A percentile compares a stretch with the other conserved stretches of the same genome.
Conservation (phyloP, 2,113 vertebrate genomes). For the Macaca fascicularis region DNA sequence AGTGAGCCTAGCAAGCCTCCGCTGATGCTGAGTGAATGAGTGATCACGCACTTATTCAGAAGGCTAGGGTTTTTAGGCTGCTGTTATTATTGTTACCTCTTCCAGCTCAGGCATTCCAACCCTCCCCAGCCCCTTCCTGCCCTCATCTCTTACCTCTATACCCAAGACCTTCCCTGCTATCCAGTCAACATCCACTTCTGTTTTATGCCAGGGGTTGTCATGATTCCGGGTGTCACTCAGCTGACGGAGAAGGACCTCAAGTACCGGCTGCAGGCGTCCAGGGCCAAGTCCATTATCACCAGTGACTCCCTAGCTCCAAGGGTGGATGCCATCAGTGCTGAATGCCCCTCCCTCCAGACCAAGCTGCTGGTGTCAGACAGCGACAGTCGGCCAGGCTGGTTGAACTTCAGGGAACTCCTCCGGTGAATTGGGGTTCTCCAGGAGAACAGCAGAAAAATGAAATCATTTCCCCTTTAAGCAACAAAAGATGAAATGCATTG, state of each 20-base stretch:
- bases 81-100: not conserved
- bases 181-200: not conserved
- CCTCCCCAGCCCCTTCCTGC: not conserved
- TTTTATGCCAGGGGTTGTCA: conserved; percentile 71
- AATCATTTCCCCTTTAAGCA: too few species aligned
- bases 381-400: conserved; percentile 83
- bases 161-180: not conserved
- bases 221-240: conserved; percentile 86
- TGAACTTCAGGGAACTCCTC: conserved; percentile 82
- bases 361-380: conserved; percentile 86
- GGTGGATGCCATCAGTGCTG: conserved; percentile 82
- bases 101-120: not conserved
- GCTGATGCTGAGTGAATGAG: not conserved
- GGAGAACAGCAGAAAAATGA: not conserved
- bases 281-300: conserved; percentile 85
- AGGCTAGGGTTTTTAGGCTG: not conserved
- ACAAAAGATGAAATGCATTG: not conserved
- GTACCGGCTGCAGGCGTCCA: conserved; percentile 84
- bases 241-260: conserved; percentile 88
- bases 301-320: conserved; percentile 79
- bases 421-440: conserved; percentile 75
- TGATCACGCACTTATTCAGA: not conserved
- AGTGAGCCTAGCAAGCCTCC: not conserved
- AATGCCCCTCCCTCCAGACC: conserved; percentile 82
- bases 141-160: not conserved